Conservation (phyloP, 2,113 vertebrate species). For the Campylomormyrus numenius region DNA sequence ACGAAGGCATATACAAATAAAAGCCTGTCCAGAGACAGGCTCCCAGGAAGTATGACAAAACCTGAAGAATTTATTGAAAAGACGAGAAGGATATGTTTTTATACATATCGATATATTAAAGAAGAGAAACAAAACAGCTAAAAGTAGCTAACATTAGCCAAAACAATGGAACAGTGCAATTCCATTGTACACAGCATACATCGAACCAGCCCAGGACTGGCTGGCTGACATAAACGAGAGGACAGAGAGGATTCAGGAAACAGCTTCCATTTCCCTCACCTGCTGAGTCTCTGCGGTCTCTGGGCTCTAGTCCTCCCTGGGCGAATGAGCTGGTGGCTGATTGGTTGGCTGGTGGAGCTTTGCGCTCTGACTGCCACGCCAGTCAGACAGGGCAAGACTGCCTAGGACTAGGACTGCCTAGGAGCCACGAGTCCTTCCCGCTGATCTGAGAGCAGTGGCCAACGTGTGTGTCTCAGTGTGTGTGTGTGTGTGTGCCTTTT, state of each 20-base stretch:
- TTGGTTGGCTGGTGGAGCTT: not conserved
- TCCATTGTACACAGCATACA: conserved; percentile 7
- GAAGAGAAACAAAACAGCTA: conserved; percentile 2
- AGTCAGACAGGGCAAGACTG: not conserved
- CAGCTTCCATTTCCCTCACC: not conserved
- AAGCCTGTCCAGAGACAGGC: not conserved
- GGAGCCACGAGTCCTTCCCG: not conserved
- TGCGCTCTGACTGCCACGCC: not conserved
- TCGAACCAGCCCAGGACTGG: not conserved
- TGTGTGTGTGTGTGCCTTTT: not conserved
- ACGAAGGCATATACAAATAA: not conserved
- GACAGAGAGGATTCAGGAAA: conserved; percentile 6
- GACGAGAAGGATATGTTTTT: not conserved
- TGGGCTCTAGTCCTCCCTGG: not conserved
- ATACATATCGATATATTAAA: not conserved
- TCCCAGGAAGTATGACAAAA: not conserved
- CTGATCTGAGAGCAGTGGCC: not conserved
- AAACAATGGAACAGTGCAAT: not conserved
- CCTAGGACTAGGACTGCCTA: not conserved
- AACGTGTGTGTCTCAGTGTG: not conserved
- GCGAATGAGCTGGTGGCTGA: conserved; percentile 24
- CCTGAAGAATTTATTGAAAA: conserved; percentile 10
- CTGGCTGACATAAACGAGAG: not conserved
- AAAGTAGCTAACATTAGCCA: not conserved
- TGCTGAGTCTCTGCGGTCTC: not conserved